Evolutionary conservation across 2,113 vertebrate genomes (phyloP).

Genomic region (Poecile atricapillus): DNA sequence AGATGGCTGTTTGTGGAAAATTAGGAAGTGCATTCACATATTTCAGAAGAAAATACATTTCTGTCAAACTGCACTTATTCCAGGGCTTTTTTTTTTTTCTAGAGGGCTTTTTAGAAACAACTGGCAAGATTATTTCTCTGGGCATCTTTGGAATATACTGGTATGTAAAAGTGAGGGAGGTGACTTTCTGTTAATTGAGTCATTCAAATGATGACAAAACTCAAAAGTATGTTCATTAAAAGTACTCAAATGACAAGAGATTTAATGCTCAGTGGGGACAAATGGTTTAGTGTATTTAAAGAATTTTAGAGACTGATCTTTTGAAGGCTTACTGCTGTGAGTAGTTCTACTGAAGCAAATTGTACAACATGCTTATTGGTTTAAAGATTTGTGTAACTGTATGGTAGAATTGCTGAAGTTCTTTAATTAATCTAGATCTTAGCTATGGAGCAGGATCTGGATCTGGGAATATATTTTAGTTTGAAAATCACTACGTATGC

Average conservation of each 20-base stretch:
- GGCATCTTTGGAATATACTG: neutral
- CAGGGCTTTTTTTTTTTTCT: neutral
- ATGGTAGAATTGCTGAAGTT: neutral
- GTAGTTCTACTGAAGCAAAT: neutral
- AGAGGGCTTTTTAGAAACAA: neutral
- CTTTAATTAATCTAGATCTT: neutral
- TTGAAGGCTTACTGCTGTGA: neutral
- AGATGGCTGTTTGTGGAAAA: neutral
- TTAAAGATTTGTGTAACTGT: neutral
- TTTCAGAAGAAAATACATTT: neutral
- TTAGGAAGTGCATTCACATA: rapidly evolving
- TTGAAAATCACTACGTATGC: neutral
- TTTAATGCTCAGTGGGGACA: constrained; percentile 21
- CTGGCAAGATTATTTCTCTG: neutral
- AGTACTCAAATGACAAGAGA: constrained; percentile 29
- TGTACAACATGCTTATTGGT: neutral
- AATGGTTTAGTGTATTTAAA: constrained; percentile 43
- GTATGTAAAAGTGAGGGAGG: neutral
- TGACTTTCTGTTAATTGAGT: constrained; percentile 23
- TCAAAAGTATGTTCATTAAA: constrained; percentile 53
- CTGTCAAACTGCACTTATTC: neutral
- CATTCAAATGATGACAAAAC: constrained; percentile 29
- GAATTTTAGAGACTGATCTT: constrained; percentile 26
- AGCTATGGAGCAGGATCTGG: neutral
- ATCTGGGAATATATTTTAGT: neutral